Evolutionary conservation across 2,888 invertebrate genomes (phyloP), one percentile per base, ranked within the genome.

Genomic region (Hyposoter didymator): DNA sequence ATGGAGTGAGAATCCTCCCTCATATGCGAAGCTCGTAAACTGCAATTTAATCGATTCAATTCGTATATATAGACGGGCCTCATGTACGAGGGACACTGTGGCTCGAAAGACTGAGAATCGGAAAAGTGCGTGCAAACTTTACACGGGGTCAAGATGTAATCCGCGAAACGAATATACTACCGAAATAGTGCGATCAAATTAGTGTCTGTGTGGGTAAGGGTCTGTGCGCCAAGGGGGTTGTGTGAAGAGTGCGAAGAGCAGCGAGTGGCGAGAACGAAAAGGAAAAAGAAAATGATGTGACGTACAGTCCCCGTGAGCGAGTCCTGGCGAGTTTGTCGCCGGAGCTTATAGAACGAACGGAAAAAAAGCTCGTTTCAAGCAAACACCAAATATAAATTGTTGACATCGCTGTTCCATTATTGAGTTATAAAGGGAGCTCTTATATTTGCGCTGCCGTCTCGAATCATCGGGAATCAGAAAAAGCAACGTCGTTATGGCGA

Each of bases 181-280:
- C 32, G 10, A 22, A 47, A 79, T 47, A 45, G 75, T 69, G 69
- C 59, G 35, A 22, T 22, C 22, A 10, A 64, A 62, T 32, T 45
- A 45, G 75, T 75, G 75, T 19, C 14, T n/a, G 22, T 78, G 55
- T 55, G 39, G 39, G 49, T 43, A 22, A 39, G 49, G 67, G 66
- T 49, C 39, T 32, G 64, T 67, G 78, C 43, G 35, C 66, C 74
- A 45, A 66, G 66, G 32, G 19, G 39, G n/a, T 76, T 49, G 76
- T 49, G 76, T 78, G 55, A 43, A 67, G 76, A 66, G 76, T 76
- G 76, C 39, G 8, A 39, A 59, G 19, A 52, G 47, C 49, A 19
- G 35, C 66, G 67, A 70, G 70, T 59, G 45, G 55, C 76, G 8
- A 45, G 32, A n/a, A n/a, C n/a, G 28, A 35, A n/a, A 45, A 62